These are phyloP conservation scores for Notarius quadriscutis DNA, from an alignment of 2,113 vertebrate species.

Conservation along the genomic window DNA sequence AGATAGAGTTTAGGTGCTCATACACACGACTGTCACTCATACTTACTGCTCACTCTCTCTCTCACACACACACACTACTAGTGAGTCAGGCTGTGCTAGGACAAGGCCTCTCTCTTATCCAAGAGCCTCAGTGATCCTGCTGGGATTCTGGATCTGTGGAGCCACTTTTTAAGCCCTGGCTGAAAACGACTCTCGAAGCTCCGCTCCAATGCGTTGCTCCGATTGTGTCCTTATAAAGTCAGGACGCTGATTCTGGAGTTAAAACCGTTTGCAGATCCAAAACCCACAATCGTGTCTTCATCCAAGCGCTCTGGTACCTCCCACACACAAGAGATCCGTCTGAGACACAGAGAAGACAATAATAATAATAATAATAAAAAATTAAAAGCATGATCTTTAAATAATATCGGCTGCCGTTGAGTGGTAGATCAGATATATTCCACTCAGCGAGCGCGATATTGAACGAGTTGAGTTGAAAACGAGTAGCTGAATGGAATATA, in stretches of 20 bases:
- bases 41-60: neutral
- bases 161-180: conserved; percentile 12
- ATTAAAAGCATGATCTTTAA: neutral
- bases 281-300: conserved; percentile 46
- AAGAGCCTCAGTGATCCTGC: conserved; percentile 29
- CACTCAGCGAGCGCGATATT: no score
- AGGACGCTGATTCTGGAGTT: conserved; percentile 18
- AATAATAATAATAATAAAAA: neutral
- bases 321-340: conserved; percentile 12
- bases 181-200: conserved; percentile 4
- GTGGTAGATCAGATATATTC: no score
- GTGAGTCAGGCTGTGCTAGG: conserved; percentile 54
- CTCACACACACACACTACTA: conserved; percentile 42
- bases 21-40: conserved; percentile 3
- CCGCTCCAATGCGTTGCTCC: conserved; percentile 29
- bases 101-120: conserved; percentile 16
- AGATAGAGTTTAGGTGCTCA: neutral
- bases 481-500: no score
- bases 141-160: conserved; percentile 13
- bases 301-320: conserved; percentile 1
- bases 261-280: conserved; percentile 47
- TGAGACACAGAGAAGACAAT: neutral
- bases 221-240: conserved; percentile 37
- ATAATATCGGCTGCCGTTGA: no score
- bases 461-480: no score